Evolutionary conservation across 2,797 vertebrate species (phyloP).

Genomic region (Tenualosa ilisha): DNA sequence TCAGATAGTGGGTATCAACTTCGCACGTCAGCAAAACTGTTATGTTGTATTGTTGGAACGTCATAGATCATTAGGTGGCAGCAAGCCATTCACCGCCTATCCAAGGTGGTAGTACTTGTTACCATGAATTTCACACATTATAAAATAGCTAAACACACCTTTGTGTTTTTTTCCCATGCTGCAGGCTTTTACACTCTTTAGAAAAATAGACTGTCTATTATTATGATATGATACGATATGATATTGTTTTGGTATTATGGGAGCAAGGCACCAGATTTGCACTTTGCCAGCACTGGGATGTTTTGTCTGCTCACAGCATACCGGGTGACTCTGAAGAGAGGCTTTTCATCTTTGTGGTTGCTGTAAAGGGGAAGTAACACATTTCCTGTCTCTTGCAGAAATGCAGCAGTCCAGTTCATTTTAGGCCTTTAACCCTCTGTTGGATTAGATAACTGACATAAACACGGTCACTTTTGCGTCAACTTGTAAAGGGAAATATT

Average conservation of each 20-base stretch:
- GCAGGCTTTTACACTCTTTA: too few species aligned
- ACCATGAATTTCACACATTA: neutral
- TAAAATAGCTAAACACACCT: too few species aligned
- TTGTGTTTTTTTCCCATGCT: too few species aligned
- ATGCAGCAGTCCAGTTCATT: conserved; percentile 5
- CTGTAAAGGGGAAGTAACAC: conserved; percentile 44
- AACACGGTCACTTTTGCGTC: neutral
- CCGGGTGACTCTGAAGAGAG: neutral
- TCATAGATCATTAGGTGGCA: neutral
- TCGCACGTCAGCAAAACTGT: neutral
- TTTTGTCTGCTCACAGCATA: neutral
- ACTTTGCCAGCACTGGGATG: neutral
- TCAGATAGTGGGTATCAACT: neutral
- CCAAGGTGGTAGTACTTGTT: neutral
- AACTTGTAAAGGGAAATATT: neutral
- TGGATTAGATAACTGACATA: neutral
- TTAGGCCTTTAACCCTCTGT: neutral
- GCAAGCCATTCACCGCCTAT: neutral
- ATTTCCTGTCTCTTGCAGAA: conserved; percentile 49
- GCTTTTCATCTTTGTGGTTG: conserved; percentile 36
- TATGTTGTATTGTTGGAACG: neutral
- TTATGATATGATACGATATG: neutral
- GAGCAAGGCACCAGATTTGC: neutral
- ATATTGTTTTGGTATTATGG: neutral
- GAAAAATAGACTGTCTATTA: too few species aligned